Evolutionary conservation across 2,888 invertebrate genomes (phyloP).

Genomic region (Rotaria magnacalcarata): DNA sequence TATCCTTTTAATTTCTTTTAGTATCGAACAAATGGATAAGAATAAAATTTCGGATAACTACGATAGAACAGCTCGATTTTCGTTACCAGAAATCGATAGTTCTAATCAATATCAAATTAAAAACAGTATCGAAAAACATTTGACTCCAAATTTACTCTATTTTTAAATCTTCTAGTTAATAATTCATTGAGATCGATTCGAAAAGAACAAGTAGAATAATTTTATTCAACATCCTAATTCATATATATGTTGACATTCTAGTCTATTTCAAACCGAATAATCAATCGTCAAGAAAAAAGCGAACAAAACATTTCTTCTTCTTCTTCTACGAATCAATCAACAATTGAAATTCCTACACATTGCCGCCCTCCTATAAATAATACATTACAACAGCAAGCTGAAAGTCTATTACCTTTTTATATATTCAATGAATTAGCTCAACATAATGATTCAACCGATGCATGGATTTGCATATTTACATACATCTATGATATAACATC

Average conservation of each 20-base stretch:
- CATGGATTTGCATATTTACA: constrained; percentile 10
- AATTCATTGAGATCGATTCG: not conserved
- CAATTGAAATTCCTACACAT: not conserved
- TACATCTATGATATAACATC: not conserved
- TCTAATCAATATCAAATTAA: not conserved
- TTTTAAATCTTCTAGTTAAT: not conserved
- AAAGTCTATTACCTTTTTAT: not conserved
- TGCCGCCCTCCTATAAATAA: not conserved
- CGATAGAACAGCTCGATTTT: not conserved
- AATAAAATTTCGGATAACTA: not conserved
- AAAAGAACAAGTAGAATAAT: not conserved
- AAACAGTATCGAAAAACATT: not conserved
- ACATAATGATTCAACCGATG: not conserved
- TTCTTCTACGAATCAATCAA: not conserved
- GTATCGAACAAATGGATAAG: not conserved
- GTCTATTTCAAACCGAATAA: not conserved
- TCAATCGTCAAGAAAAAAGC: not conserved
- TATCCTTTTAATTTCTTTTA: not conserved
- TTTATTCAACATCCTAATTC: no score
- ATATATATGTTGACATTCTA: not conserved
- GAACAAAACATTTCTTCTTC: not conserved
- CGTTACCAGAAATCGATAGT: not conserved
- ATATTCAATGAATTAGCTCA: not conserved
- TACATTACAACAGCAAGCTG: not conserved
- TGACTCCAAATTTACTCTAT: not conserved